Evolutionary conservation across 1,140 invertebrate genomes (phyloP), one percentile per base, ranked within the genome.

Genomic region (Drosophila sturtevanti): DNA sequence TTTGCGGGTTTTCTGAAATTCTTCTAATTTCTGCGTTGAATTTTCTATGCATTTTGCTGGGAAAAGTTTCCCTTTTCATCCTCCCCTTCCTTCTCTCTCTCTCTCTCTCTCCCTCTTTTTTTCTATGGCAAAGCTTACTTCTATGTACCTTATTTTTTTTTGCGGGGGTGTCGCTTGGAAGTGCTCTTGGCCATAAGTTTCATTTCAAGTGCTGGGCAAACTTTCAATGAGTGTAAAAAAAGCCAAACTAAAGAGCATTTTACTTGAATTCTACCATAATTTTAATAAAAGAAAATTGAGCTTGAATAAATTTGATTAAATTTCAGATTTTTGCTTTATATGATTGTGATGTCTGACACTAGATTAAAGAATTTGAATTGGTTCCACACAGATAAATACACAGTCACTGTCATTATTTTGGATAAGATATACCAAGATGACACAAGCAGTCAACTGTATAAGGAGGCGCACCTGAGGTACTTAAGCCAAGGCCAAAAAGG

Each of bases 11-110:
- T 48, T 80, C 63, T 63, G 68, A 66, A 80, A 80, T 76, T 68
- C 58, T 59, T 76, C 72, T 76, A 76, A 76, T 76, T 76, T 68
- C 72, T 76, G 72, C 64, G 68, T 64, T 76, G 58, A 66, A 68
- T 76, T 76, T 56, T 68, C 72, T 76, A 68, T 76, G 72, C 72
- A 76, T 75, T 76, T 76, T 52, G 44, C 62, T 14, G 44, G 64
- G 34, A 24, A 68, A 75, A 76, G 52, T 27, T 61, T 61, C 14
- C 55, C 6, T 21, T 48, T 48, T 48, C 41, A 10, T 2, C 18
- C 12, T n/a, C 27, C n/a, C n/a, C n/a, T n/a, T n/a, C n/a, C n/a
- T n/a, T 35, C 31, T 37, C 24, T 1, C 11, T 27, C 38, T 59
- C 27, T 31, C 38, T 44, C 12, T 38, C 31, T 27, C 24, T 22